phyloP scores from a whole-genome alignment of 2,797 vertebrate species.

The Hyperoplus lanceolatus region DNA sequence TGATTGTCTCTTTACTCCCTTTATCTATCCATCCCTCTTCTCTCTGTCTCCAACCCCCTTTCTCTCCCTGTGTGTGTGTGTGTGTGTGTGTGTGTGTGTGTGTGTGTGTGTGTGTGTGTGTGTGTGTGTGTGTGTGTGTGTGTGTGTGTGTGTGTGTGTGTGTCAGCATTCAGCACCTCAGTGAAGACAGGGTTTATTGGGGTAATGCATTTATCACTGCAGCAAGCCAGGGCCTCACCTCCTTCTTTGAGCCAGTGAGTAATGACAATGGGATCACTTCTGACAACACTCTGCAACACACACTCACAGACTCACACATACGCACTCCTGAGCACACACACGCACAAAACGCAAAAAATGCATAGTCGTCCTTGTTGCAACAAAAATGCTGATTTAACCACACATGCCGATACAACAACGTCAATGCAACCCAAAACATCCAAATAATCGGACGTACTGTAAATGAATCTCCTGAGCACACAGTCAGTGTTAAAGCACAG shows the following conservation, averaged over 20 bases:
- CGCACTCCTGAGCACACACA: conserved; percentile 40
- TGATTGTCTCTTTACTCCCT: conserved; percentile 80
- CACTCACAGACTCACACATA: conserved; percentile 61
- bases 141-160: conserved; percentile 53
- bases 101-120: conserved; percentile 39
- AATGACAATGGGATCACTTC: conserved; percentile 87
- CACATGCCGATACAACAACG: not conserved
- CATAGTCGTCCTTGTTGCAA: conserved; percentile 44
- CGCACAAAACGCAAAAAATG: conserved; percentile 27
- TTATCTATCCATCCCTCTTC: conserved; percentile 70
- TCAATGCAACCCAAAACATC: conserved; percentile 9
- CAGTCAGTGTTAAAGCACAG: conserved; percentile 22
- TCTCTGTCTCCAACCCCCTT: conserved; percentile 59
- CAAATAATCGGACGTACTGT: not conserved
- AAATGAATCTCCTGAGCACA: conserved; percentile 21
- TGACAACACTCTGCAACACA: conserved; percentile 80
- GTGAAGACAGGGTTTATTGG: conserved; percentile 82
- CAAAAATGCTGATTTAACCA: conserved; percentile 57
- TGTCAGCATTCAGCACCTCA: conserved; percentile 81
- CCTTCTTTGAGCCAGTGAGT: conserved; percentile 86
- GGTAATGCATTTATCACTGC: conserved; percentile 85
- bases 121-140: conserved; percentile 38
- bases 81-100: conserved; percentile 39
- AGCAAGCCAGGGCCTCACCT: conserved; percentile 81
- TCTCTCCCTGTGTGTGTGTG: conserved; percentile 32